Conservation (phyloP, 2,797 vertebrate species). For the Scyliorhinus canicula region DNA sequence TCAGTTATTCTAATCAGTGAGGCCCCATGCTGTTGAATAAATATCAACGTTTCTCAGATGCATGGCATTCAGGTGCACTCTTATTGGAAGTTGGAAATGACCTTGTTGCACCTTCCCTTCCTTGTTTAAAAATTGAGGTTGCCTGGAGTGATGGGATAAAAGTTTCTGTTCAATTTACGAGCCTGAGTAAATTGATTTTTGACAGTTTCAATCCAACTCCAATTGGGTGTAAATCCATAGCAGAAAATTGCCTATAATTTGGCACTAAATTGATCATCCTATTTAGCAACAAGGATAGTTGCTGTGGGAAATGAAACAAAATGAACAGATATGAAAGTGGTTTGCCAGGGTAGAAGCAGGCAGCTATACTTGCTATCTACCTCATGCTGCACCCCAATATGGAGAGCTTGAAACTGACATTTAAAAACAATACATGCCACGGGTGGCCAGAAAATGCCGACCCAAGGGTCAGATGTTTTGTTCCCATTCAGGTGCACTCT, state of each 20-base stretch:
- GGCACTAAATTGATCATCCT: neutral
- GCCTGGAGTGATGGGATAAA: neutral
- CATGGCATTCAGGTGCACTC: conserved; percentile 6
- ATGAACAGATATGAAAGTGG: neutral
- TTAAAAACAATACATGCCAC: neutral
- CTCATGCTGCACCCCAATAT: neutral
- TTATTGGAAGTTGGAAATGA: conserved; percentile 16
- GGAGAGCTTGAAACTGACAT: neutral
- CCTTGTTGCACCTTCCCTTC: conserved; percentile 30
- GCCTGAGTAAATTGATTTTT: conserved; percentile 8
- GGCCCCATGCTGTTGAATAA: conserved; percentile 28
- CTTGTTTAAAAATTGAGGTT: conserved; percentile 20
- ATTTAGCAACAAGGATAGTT: neutral
- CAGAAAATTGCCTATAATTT: conserved; percentile 5
- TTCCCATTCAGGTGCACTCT: too few species aligned
- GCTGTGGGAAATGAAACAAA: neutral
- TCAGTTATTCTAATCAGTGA: conserved; percentile 33
- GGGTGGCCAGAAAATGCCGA: too few species aligned
- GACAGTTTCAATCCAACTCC: neutral
- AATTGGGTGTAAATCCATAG: neutral
- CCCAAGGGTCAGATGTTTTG: too few species aligned
- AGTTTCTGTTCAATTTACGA: neutral
- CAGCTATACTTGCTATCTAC: neutral
- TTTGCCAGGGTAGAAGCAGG: neutral
- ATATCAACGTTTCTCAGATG: neutral